These are phyloP conservation scores for Eurytoma californica DNA, from an alignment of 2,888 invertebrate genomes.

Conservation along the genomic window DNA sequence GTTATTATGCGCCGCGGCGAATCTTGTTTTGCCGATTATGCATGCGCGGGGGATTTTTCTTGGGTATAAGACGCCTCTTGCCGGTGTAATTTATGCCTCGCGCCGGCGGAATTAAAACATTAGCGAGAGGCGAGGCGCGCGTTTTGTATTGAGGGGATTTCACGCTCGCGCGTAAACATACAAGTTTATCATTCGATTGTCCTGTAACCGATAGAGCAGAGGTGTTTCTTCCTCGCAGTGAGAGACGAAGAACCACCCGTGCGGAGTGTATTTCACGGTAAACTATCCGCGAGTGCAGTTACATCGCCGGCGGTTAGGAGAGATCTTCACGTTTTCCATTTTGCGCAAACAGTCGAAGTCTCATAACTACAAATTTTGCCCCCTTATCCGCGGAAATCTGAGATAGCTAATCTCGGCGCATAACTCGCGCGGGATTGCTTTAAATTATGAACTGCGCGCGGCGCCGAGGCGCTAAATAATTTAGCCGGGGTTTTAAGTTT, in stretches of 20 bases:
- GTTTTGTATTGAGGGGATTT: background rate
- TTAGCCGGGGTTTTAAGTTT: too few species aligned
- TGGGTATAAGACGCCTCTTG: background rate
- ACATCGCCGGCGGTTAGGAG: constrained; percentile 15
- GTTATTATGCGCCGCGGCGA: constrained; percentile 9
- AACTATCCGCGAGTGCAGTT: background rate
- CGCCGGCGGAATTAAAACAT: background rate
- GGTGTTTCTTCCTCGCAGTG: background rate
- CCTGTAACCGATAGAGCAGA: background rate
- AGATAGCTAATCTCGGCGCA: constrained; percentile 15
- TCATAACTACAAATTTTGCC: constrained; percentile 20
- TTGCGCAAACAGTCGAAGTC: constrained; percentile 9
- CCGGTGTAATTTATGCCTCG: background rate
- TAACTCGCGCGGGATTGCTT: background rate
- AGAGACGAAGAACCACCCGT: background rate
- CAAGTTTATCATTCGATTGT: background rate
- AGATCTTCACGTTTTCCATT: background rate
- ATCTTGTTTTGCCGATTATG: constrained; percentile 14
- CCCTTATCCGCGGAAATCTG: constrained; percentile 10
- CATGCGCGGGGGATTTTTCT: background rate
- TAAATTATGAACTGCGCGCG: constrained; percentile 11
- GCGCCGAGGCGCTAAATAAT: too few species aligned
- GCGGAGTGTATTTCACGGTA: too few species aligned
- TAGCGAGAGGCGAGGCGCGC: background rate
- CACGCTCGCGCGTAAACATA: background rate